Conservation (phyloP, 2,888 invertebrate species). For the Copidosoma aretas region DNA sequence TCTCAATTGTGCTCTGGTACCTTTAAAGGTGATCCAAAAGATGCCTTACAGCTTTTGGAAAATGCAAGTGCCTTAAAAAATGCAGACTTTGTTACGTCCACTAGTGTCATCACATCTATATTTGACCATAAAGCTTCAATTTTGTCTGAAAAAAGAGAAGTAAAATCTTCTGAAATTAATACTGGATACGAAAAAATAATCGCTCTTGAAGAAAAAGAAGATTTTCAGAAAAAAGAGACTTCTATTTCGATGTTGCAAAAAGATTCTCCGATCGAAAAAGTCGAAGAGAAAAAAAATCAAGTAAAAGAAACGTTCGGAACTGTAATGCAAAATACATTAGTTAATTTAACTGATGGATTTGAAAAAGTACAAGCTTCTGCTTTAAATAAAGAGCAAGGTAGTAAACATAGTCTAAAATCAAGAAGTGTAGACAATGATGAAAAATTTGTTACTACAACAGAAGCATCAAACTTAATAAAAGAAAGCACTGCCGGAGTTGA, state of each 20-base stretch:
- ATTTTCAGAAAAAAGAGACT: constrained; percentile 49
- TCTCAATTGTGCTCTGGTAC: constrained; percentile 49
- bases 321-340: constrained; percentile 48
- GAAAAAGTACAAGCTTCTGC: constrained; percentile 53
- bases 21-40: constrained; percentile 46
- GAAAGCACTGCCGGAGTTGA: constrained; percentile 51
- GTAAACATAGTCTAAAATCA: constrained; percentile 38
- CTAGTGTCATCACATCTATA: constrained; percentile 48
- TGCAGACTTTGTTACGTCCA: constrained; percentile 40
- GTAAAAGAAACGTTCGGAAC: constrained; percentile 47
- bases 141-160: constrained; percentile 51
- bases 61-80: constrained; percentile 43
- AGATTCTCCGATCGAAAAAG: constrained; percentile 50
- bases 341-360: constrained; percentile 50
- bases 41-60: constrained; percentile 50
- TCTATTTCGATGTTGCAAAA: constrained; percentile 50
- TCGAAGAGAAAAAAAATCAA: constrained; percentile 49
- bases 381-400: constrained; percentile 47
- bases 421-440: constrained; percentile 50
- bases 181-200: constrained; percentile 51
- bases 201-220: constrained; percentile 53
- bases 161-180: constrained; percentile 52
- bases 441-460: constrained; percentile 47
- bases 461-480: constrained; percentile 45
- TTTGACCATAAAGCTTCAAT: constrained; percentile 52